phyloP scores from a whole-genome alignment of 92 coral and sea anemone genomes.

The Actinernus sp. region DNA sequence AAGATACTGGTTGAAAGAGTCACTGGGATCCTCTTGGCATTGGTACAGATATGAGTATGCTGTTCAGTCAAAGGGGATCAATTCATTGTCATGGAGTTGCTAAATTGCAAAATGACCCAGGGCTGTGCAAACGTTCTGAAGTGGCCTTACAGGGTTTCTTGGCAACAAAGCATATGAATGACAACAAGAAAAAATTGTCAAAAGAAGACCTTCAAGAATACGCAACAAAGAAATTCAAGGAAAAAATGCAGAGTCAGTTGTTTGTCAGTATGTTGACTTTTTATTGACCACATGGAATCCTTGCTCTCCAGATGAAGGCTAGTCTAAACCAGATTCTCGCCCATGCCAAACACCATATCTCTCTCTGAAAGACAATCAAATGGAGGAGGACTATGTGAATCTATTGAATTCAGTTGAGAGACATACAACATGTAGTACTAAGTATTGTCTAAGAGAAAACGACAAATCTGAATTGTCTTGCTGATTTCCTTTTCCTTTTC shows the following conservation, averaged over 20 bases:
- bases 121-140: constrained; percentile 55
- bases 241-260: constrained; percentile 53
- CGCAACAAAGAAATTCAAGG: constrained; percentile 37
- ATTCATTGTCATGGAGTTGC: constrained; percentile 78
- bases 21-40: constrained; percentile 62
- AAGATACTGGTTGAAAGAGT: constrained; percentile 55
- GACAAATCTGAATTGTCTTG: constrained; percentile 33
- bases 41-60: constrained; percentile 71
- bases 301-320: constrained; percentile 71
- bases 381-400: constrained; percentile 58
- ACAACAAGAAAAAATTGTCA: constrained; percentile 7
- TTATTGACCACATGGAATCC: constrained; percentile 74
- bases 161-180: constrained; percentile 41
- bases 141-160: constrained; percentile 46
- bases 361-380: constrained; percentile 22
- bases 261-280: constrained; percentile 79
- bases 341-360: constrained; percentile 68
- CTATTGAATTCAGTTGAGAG: constrained; percentile 61
- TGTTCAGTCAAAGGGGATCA: constrained; percentile 64
- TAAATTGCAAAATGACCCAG: constrained; percentile 72
- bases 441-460: constrained; percentile 49
- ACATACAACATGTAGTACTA: constrained; percentile 60
- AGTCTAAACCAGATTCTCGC: constrained; percentile 68
- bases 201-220: constrained; percentile 16
- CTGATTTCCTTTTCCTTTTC: constrained; percentile 64